phyloP scores from a whole-genome alignment of 2,797 vertebrate genomes.

The Alectoris magna region DNA sequence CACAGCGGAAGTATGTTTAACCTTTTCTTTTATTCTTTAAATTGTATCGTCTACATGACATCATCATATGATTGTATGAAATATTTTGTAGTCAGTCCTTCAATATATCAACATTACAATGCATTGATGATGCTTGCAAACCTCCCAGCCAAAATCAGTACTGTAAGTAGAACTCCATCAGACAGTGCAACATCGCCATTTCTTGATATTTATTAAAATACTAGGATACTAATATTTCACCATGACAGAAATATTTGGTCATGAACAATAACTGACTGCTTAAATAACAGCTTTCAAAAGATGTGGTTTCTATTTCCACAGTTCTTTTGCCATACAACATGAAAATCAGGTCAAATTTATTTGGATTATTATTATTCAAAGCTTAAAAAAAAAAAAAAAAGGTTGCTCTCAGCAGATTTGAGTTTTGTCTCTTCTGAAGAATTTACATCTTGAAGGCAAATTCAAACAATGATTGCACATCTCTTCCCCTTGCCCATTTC shows the following conservation, averaged over 20 bases:
- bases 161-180: neutral
- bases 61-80: neutral
- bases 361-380: neutral
- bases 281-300: neutral
- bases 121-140: neutral
- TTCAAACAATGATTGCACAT: neutral
- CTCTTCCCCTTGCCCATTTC: neutral
- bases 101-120: neutral
- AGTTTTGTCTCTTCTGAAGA: neutral
- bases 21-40: neutral
- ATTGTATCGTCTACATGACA: neutral
- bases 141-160: neutral
- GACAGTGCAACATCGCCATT: neutral
- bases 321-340: neutral
- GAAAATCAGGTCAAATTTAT: neutral
- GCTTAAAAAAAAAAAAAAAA: neutral
- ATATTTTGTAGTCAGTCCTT: neutral
- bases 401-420: neutral
- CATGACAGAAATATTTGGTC: neutral
- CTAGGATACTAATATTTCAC: neutral
- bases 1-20: neutral
- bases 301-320: neutral
- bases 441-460: neutral
- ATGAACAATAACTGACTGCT: neutral
- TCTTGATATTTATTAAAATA: neutral